Base-by-base conservation (phyloP, 2,113 vertebrate species). In the Emydura subglobosa region DNA sequence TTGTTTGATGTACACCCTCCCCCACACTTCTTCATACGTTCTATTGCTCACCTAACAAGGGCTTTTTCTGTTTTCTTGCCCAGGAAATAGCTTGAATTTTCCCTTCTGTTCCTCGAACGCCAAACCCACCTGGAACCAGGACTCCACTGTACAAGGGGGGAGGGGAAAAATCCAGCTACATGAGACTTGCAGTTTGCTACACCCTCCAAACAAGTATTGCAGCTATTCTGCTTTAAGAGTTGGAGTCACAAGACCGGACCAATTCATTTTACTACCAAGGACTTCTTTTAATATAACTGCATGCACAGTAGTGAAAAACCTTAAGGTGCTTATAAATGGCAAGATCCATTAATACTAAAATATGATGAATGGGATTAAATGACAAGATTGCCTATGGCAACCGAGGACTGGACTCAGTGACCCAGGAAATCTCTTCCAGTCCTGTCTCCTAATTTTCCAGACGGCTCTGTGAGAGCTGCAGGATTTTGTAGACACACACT, bases 21-120 rank as follows among this genome's bases (percentile, higher is more conserved):
- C 13, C 16, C 74, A 84, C 49, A 74, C 7, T 14, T 44, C 42
- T 59, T 44, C 5, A 10, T 11, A 55, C 7, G 2, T 47, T 47
- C 7, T 29, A 49, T 7, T 94, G 39, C 97, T 96, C 98, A 99
- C 99, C 99, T 95, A 99, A 96, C 88, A 99, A 99, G 14, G 99
- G 99, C 79, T 99, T 99, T 89, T 98, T 99, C 98, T 99, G 99
- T 93, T 99, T 99, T 50, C 99, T 98, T 82, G 99, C 99, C 99
- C 99, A 99, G 96, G 97, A 98, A 96, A 99, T 99, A 54, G 99
- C 99, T 44, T 99, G 99, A 94, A 99, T 99, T 98, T 99, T 99
- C 87, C 99, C 99, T 97, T 99, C 99, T 4, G 99, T 99, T 85
- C 99, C 99, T 95, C 99, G 98, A 93, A 99, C 98, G 68, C 99